A percentile compares a stretch with the other conserved stretches of the same genome.
These are phyloP conservation scores for Chouioia cunea DNA, from an alignment of 2,888 invertebrate species.

Conservation along the genomic window DNA sequence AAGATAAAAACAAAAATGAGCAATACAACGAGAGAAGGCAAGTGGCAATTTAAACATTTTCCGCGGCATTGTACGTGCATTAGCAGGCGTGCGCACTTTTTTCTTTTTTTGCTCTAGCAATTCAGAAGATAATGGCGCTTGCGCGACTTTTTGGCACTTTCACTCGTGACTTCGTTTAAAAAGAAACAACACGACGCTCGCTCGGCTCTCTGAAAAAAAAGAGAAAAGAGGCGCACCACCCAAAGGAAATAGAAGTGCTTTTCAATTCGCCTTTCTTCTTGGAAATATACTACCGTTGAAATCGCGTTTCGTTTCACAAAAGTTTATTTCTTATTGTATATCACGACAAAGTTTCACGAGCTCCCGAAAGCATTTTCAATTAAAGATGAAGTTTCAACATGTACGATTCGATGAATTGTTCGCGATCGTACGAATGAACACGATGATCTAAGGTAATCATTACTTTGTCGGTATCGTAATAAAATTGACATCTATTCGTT, in stretches of 20 bases:
- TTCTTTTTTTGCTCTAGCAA: slow-evolving; percentile 1
- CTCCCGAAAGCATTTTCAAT: too few relatives aligned
- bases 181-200: slow-evolving; percentile 4
- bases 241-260: background rate
- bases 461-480: too few relatives aligned
- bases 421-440: too few relatives aligned
- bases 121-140: slow-evolving; percentile 9
- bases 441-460: too few relatives aligned
- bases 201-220: background rate
- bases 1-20: background rate
- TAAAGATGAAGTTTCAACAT: too few relatives aligned
- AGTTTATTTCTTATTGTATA: too few relatives aligned
- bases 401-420: too few relatives aligned
- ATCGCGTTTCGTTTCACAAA: too few relatives aligned
- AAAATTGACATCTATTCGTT: too few relatives aligned
- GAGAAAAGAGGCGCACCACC: background rate
- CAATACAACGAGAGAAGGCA: background rate
- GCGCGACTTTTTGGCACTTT: slow-evolving; percentile 20
- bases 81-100: slow-evolving; percentile 20
- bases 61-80: slow-evolving; percentile 16
- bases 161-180: background rate
- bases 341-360: too few relatives aligned
- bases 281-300: background rate
- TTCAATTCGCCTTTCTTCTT: slow-evolving; percentile 2
- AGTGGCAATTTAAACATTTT: slow-evolving; percentile 28